phyloP scores from a whole-genome alignment of 2,888 invertebrate genomes.

The Orthosia cruda region DNA sequence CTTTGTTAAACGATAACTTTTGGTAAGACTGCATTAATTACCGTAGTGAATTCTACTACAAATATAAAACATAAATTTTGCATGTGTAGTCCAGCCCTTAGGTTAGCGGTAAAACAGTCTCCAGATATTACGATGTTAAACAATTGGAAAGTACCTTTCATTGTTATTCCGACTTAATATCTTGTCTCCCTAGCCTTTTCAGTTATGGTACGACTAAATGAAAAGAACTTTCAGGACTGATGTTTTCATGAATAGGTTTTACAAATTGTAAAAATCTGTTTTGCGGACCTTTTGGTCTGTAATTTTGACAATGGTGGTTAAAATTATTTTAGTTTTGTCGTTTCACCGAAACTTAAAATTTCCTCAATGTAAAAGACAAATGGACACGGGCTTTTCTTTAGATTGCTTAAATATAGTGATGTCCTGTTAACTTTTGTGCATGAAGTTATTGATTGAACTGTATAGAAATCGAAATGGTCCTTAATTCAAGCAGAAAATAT shows the following conservation, averaged over 20 bases:
- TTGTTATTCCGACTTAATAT: constrained; percentile 21
- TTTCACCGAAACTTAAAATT: neutral
- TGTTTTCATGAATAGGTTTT: constrained; percentile 12
- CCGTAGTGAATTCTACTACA: no score
- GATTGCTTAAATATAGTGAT: neutral
- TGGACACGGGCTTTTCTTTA: neutral
- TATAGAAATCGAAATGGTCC: no score
- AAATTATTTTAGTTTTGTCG: neutral
- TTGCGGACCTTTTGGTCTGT: neutral
- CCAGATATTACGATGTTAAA: neutral
- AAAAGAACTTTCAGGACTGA: neutral
- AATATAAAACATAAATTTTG: neutral
- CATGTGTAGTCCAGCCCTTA: neutral
- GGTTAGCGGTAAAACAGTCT: neutral
- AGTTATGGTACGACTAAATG: constrained; percentile 12
- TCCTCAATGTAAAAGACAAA: no score
- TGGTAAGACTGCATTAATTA: no score
- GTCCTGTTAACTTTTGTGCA: neutral
- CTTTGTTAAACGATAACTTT: no score
- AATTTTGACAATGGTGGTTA: neutral
- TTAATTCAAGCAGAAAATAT: no score
- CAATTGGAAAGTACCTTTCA: constrained; percentile 23
- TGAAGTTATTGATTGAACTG: neutral
- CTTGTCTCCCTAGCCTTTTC: neutral
- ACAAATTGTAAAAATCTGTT: constrained; percentile 16